Evolutionary conservation across 2,888 invertebrate genomes (phyloP), one percentile per base, ranked within the genome.

Genomic region (Leptinotarsa rubiginosa): DNA sequence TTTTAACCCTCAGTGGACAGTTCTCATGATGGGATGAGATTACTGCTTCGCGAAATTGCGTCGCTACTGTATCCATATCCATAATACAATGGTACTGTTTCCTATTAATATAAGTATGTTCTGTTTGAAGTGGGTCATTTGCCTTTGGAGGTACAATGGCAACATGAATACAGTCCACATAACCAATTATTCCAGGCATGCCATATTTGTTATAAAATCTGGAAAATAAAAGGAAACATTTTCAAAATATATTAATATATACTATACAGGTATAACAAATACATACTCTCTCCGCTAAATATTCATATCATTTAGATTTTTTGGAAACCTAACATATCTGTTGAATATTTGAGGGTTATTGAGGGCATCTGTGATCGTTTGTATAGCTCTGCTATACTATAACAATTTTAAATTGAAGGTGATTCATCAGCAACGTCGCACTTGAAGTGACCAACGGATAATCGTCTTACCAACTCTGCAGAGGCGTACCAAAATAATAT

Each of bases 21-120:
- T n/a, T n/a, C n/a, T n/a, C n/a, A n/a, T n/a, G n/a, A n/a, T n/a
- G n/a, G n/a, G n/a, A n/a, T n/a, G n/a, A n/a, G n/a, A n/a, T n/a
- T n/a, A n/a, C n/a, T n/a, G n/a, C n/a, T n/a, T n/a, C n/a, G n/a
- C n/a, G n/a, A n/a, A n/a, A n/a, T n/a, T n/a, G n/a, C n/a, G n/a
- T n/a, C n/a, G n/a, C n/a, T n/a, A n/a, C n/a, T n/a, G n/a, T n/a
- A n/a, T n/a, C n/a, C n/a, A n/a, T n/a, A n/a, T n/a, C n/a, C n/a
- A n/a, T n/a, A n/a, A n/a, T n/a, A n/a, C n/a, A 83, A 79, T 83
- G 83, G 74, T 82, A 83, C 47, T 72, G 72, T 77, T 82, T 83
- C 25, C 82, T 52, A 72, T 83, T 83, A 7, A 84, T 76, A 76
- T 82, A 84, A 50, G 81, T 74, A 72, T 81, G 78, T 75, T 82